Percentiles rank a stretch among this genome's conserved stretches.
phyloP scores from a whole-genome alignment of 2,113 vertebrate species.

The Poecilia latipinna region DNA sequence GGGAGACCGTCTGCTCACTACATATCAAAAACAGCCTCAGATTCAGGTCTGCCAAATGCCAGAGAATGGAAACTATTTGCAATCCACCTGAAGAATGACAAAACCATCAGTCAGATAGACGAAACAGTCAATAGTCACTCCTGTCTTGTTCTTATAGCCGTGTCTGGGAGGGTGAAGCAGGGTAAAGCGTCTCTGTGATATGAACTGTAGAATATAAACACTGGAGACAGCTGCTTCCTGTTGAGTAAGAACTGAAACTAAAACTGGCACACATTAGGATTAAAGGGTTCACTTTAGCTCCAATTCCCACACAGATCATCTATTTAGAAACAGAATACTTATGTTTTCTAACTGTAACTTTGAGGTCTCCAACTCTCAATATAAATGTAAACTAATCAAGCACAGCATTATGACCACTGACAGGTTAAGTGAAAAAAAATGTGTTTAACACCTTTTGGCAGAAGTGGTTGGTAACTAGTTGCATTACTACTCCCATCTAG shows the following conservation, averaged over 20 bases:
- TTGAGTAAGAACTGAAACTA: neutral
- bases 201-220: slow-evolving; percentile 11
- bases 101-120: slow-evolving; percentile 31
- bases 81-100: slow-evolving; percentile 45
- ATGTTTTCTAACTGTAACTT: too few species aligned
- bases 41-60: slow-evolving; percentile 39
- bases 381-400: too few species aligned
- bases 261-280: neutral
- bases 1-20: slow-evolving; percentile 43
- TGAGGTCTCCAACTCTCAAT: too few species aligned
- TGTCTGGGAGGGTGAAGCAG: neutral
- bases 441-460: too few species aligned
- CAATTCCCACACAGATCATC: neutral
- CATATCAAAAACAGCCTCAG: slow-evolving; percentile 56
- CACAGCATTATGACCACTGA: too few species aligned
- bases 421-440: too few species aligned
- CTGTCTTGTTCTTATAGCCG: slow-evolving; percentile 36
- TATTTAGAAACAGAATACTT: neutral
- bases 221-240: slow-evolving; percentile 3
- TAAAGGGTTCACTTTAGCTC: neutral
- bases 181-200: neutral
- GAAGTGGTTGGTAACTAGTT: too few species aligned
- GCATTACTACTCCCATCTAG: too few species aligned
- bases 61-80: slow-evolving; percentile 46
- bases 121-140: slow-evolving; percentile 10